These are phyloP conservation scores for Synergus japonicus DNA, from an alignment of 2,888 invertebrate species.

Conservation along the genomic window DNA sequence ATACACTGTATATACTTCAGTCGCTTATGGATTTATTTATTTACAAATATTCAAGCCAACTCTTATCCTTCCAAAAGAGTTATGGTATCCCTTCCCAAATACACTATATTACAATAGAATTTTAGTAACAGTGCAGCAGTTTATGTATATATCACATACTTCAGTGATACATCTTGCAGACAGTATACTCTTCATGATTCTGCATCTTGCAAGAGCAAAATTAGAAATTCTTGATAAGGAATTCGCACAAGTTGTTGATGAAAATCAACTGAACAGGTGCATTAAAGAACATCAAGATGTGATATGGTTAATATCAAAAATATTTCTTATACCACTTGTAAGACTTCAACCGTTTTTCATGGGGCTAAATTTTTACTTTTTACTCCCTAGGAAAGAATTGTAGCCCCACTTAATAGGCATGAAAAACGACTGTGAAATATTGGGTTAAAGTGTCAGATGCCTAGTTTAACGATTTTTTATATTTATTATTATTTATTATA, in stretches of 20 bases:
- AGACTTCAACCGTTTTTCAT: too few relatives aligned
- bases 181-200: conserved; percentile 7
- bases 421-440: too few relatives aligned
- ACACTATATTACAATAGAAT: neutral
- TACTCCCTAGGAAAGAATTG: too few relatives aligned
- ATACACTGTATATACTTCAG: conserved; percentile 5
- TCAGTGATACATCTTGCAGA: conserved; percentile 10
- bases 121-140: neutral
- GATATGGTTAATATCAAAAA: conserved; percentile 13
- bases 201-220: conserved; percentile 25
- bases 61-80: conserved; percentile 26
- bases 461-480: too few relatives aligned
- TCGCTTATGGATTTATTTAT: conserved; percentile 8
- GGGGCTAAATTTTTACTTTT: too few relatives aligned
- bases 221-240: neutral
- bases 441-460: too few relatives aligned
- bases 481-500: too few relatives aligned
- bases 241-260: neutral
- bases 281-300: conserved; percentile 15
- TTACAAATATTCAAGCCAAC: conserved; percentile 9
- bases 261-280: neutral
- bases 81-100: conserved; percentile 14
- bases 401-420: too few relatives aligned
- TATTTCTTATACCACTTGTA: too few relatives aligned
- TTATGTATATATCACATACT: conserved; percentile 2